Evolutionary conservation across 2,888 invertebrate genomes (phyloP).

Genomic region (Drosophila villosipedis): DNA sequence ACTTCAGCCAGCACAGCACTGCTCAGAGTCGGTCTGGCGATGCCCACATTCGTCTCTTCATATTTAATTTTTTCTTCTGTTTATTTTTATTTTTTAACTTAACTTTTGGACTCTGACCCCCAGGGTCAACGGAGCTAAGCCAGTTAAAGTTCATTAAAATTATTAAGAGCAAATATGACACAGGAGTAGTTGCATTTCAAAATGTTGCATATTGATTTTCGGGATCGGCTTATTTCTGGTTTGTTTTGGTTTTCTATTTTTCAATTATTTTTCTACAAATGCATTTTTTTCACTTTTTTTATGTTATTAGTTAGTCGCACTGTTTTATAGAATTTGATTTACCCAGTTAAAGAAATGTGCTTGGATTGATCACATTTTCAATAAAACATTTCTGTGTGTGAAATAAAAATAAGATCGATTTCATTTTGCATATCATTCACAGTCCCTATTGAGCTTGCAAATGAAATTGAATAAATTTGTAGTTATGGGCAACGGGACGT

Average conservation of each 20-base stretch:
- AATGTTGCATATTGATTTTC: background rate
- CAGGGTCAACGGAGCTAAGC: background rate
- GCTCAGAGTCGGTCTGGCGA: slow-evolving; percentile 6
- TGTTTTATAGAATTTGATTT: background rate
- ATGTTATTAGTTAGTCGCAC: background rate
- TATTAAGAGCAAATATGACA: no score
- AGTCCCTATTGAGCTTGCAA: background rate
- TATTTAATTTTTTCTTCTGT: background rate
- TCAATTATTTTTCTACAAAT: background rate
- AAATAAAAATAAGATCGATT: background rate
- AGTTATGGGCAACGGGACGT: slow-evolving; percentile 20
- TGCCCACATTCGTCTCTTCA: slow-evolving; percentile 1
- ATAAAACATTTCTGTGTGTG: background rate
- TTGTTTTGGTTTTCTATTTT: background rate
- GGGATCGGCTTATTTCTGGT: background rate
- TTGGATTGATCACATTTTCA: background rate
- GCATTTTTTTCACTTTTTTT: background rate
- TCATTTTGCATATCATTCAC: background rate
- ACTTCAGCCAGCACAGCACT: slow-evolving; percentile 32
- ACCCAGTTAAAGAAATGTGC: background rate
- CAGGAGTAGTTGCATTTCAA: background rate
- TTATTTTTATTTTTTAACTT: background rate
- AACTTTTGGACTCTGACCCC: background rate
- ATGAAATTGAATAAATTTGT: slow-evolving; percentile 3
- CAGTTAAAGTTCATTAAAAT: background rate